Evolutionary conservation across 2,113 vertebrate genomes (phyloP).

Genomic region (Catagonus wagneri): DNA sequence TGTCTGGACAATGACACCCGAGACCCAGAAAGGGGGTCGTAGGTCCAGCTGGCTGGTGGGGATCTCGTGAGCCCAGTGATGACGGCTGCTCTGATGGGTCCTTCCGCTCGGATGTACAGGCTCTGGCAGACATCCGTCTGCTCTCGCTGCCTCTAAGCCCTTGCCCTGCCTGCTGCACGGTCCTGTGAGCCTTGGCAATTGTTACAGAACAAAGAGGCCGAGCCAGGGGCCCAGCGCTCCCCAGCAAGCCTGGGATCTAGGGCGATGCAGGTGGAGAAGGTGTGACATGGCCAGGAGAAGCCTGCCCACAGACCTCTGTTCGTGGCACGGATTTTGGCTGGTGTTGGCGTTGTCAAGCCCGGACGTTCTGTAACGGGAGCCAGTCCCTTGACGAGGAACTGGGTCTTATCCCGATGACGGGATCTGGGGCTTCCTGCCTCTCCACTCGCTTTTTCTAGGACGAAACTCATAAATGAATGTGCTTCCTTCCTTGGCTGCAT

Average conservation of each 20-base stretch:
- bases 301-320: background rate
- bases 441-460: background rate
- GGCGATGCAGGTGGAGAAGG: background rate
- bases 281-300: fast-evolving
- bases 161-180: background rate
- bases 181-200: background rate
- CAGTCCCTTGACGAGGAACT: fast-evolving
- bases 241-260: fast-evolving
- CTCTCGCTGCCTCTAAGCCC: background rate
- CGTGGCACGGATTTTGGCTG: background rate
- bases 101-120: background rate
- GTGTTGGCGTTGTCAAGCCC: fast-evolving
- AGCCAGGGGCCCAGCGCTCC: fast-evolving
- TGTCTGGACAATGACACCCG: background rate
- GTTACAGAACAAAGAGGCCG: too few relatives aligned
- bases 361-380: fast-evolving
- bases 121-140: background rate
- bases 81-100: background rate
- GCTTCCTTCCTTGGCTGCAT: background rate
- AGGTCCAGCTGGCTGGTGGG: background rate
- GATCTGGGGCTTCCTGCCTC: background rate
- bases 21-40: background rate
- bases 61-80: background rate
- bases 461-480: background rate
- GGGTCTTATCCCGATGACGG: background rate